These are phyloP conservation scores for Aphelinus certus DNA, from an alignment of 1,140 invertebrate species.

Conservation along the genomic window DNA sequence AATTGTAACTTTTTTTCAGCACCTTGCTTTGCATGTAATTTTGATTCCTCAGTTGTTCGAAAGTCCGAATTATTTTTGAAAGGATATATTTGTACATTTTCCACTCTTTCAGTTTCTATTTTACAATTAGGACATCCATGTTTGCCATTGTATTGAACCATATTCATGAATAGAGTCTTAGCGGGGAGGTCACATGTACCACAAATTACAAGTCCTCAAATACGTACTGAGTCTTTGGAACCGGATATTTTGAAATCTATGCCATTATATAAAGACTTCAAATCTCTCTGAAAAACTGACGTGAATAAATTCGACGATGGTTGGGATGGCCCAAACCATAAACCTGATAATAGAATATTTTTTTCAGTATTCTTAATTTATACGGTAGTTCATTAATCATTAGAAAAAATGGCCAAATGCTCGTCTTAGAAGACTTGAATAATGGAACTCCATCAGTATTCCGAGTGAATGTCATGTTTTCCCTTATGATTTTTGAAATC, in stretches of 20 bases:
- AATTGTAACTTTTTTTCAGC: too few species aligned
- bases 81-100: slow-evolving; percentile 13
- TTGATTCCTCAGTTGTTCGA: slow-evolving; percentile 33
- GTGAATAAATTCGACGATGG: neutral
- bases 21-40: slow-evolving; percentile 30
- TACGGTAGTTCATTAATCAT: slow-evolving; percentile 44
- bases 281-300: neutral
- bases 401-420: slow-evolving; percentile 50
- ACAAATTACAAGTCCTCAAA: slow-evolving; percentile 15
- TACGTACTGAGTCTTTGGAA: neutral
- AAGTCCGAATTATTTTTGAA: slow-evolving; percentile 11
- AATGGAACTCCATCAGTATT: slow-evolving; percentile 42
- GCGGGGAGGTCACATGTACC: slow-evolving; percentile 34
- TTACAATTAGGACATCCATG: slow-evolving; percentile 28
- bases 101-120: neutral
- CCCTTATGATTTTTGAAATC: slow-evolving; percentile 15
- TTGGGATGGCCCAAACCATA: slow-evolving; percentile 46
- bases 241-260: neutral
- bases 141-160: slow-evolving; percentile 24
- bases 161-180: slow-evolving; percentile 32
- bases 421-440: slow-evolving; percentile 50
- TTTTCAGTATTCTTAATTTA: slow-evolving; percentile 33
- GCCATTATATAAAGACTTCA: neutral
- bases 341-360: slow-evolving; percentile 40
- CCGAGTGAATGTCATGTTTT: slow-evolving; percentile 29